phyloP scores from a whole-genome alignment of 2,797 vertebrate species.

The Esox masquinongy region DNA sequence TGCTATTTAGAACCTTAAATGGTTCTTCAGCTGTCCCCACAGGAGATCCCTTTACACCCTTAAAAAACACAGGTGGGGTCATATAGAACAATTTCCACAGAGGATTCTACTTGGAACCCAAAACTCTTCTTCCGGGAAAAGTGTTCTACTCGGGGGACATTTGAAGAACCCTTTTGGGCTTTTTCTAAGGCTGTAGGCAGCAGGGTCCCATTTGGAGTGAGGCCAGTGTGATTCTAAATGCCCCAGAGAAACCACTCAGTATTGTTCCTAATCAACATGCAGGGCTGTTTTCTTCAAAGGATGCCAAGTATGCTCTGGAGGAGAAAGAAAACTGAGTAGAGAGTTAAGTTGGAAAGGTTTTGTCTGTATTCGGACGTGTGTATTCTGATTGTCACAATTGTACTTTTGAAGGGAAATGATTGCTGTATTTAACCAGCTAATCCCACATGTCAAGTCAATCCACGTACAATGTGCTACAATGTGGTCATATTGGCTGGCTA shows the following conservation, averaged over 20 bases:
- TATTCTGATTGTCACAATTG: constrained; percentile 66
- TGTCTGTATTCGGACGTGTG: constrained; percentile 53
- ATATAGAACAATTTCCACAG: too few species aligned
- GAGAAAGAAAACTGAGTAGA: constrained; percentile 41
- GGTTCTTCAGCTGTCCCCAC: too few species aligned
- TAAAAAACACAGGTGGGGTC: too few species aligned
- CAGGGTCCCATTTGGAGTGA: too few species aligned
- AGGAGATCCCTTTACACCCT: too few species aligned
- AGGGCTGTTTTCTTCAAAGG: constrained; percentile 49
- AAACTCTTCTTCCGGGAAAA: too few species aligned
- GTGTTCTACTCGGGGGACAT: too few species aligned
- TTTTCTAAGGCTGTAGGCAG: too few species aligned
- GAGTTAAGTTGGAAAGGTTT: constrained; percentile 51
- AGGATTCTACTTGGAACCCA: too few species aligned
- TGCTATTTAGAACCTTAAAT: too few species aligned
- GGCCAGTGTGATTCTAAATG: constrained; percentile 22
- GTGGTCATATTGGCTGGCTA: constrained; percentile 62
- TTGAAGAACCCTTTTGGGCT: too few species aligned
- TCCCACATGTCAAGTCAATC: constrained; percentile 74
- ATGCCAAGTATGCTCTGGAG: constrained; percentile 56
- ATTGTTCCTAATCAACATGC: constrained; percentile 50
- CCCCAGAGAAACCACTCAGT: constrained; percentile 35
- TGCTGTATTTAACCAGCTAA: constrained; percentile 73
- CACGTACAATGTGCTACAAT: constrained; percentile 62
- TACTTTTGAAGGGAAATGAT: constrained; percentile 60